Evolutionary conservation across 2,888 invertebrate species (phyloP), one percentile per base, ranked within the genome.

Genomic region (Agrilus mali): DNA sequence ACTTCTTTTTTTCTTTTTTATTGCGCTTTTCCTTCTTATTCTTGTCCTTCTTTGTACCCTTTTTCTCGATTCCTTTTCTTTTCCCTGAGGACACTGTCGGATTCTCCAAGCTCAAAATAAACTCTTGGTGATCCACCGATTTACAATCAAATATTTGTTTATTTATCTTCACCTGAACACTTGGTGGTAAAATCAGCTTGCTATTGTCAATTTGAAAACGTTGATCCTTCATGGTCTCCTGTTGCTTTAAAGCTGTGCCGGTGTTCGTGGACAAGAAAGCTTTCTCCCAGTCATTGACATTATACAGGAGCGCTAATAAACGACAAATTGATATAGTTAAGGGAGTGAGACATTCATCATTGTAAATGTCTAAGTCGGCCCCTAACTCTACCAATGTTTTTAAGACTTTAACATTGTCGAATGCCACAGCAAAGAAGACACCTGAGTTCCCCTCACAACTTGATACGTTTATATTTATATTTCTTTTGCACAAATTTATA

Each of bases 301-400:
- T 43, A 16, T 55, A 34, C 42, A 55, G 48, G 5, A 54, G 45
- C 38, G 70, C 66, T 10, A 65, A 52, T 43, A 65, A 71, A 42
- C 66, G 59, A 36, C 72, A 50, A 5, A 75, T 51, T 33, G 67
- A 64, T 4, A 72, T 50, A 10, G 60, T 64, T 5, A 75, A 61
- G 1, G 76, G 67, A 2, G 73, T 73, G 49, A 72, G 65, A 42
- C 75, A 72, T 35, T 71, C 71, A 48, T 77, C 77, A 50, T 76
- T 77, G 40, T 58, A 64, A 36, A 59, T 58, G 50, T 77, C 65
- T 2, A 75, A 51, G 35, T 68, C 63, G 2, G 71, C 73, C 0
- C 75, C 75, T 36, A 72, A 70, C 51, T 72, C 70, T 2, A 69
- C 60, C 31, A 77, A 57, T 46, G 22, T 65, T 56, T 43, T 55